These are phyloP conservation scores for Metacarcinus magister DNA, from an alignment of 2,888 invertebrate species.

Conservation along the genomic window DNA sequence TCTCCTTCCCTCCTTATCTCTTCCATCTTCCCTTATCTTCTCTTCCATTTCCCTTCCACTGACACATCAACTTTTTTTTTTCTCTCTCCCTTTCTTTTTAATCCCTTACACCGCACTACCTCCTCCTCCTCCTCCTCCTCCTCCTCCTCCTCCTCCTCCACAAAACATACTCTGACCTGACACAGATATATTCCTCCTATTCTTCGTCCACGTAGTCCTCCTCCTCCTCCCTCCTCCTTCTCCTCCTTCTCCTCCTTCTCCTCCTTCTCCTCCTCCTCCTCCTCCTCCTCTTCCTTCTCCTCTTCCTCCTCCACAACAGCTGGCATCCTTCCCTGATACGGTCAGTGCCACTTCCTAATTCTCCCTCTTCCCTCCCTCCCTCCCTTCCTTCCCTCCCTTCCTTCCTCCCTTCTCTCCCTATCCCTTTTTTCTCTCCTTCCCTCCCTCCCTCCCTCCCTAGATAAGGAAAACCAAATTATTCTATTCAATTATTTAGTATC, in stretches of 20 bases:
- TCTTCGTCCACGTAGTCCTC: too few relatives aligned
- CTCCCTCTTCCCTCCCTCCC: not conserved
- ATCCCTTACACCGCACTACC: too few relatives aligned
- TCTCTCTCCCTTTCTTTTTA: too few relatives aligned
- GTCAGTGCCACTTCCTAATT: not conserved
- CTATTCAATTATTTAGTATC: too few relatives aligned
- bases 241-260: not conserved
- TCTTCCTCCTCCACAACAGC: not conserved
- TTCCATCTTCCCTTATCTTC: not conserved
- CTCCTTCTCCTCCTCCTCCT: not conserved
- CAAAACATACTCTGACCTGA: not conserved
- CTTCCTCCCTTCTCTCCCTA: not conserved
- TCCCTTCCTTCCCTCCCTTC: not conserved
- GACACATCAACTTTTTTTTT: too few relatives aligned
- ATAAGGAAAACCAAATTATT: too few relatives aligned
- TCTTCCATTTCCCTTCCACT: too few relatives aligned
- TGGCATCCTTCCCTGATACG: not conserved
- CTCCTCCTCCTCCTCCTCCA: not conserved
- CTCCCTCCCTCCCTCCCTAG: not conserved
- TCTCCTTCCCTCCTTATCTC: not conserved
- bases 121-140: not conserved
- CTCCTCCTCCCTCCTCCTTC: conserved; percentile 20
- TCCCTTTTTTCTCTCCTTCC: not conserved
- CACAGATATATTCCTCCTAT: not conserved
- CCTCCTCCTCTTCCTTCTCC: not conserved